Conservation (phyloP, 2,888 invertebrate species). For the Chydorus sphaericus region DNA sequence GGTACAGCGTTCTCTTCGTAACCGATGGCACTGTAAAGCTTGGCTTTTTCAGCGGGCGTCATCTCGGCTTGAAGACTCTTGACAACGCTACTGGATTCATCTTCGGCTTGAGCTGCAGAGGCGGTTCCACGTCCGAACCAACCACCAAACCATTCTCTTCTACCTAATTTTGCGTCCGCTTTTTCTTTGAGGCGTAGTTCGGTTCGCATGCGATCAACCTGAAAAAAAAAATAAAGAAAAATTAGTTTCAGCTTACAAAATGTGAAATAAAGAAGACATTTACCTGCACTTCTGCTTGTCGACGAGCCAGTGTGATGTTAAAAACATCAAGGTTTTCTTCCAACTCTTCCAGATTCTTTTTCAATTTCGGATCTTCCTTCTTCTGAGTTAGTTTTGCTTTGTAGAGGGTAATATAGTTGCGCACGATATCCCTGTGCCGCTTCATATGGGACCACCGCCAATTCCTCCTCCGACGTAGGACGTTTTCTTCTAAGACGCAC, state of each 20-base stretch:
- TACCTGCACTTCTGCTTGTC: constrained; percentile 78
- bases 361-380: constrained; percentile 39
- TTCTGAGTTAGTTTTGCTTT: constrained; percentile 44
- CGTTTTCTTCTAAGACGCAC: constrained; percentile 67
- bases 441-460: constrained; percentile 89
- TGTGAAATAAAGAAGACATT: neutral
- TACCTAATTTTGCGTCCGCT: constrained; percentile 18
- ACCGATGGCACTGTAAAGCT: constrained; percentile 86
- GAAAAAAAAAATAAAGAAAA: neutral
- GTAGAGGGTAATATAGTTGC: constrained; percentile 47
- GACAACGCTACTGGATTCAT: constrained; percentile 36
- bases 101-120: constrained; percentile 22
- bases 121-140: constrained; percentile 47
- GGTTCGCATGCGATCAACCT: constrained; percentile 11
- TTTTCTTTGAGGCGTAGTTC: constrained; percentile 19
- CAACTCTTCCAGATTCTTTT: constrained; percentile 43
- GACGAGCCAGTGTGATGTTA: constrained; percentile 78
- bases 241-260: neutral
- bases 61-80: constrained; percentile 78
- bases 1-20: constrained; percentile 77
- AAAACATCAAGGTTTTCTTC: constrained; percentile 75
- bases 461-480: constrained; percentile 51
- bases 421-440: constrained; percentile 55
- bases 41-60: constrained; percentile 81
- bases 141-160: constrained; percentile 51